phyloP scores from a whole-genome alignment of 2,113 vertebrate genomes.

The Podiceps cristatus region DNA sequence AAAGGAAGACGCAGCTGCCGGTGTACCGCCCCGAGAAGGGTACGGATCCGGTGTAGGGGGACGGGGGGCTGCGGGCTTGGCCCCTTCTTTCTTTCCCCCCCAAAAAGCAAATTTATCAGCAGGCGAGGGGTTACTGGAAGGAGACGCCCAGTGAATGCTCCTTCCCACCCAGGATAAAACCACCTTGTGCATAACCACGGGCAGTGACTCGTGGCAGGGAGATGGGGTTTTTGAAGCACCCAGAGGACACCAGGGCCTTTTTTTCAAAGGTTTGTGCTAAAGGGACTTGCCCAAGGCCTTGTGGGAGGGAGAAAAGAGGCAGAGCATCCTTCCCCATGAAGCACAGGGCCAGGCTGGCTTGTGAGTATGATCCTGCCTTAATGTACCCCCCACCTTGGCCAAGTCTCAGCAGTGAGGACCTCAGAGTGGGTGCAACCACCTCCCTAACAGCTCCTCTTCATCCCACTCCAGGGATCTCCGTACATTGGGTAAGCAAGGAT shows the following conservation, averaged over 20 bases:
- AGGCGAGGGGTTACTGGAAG: fast-evolving
- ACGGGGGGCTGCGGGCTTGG: neutral
- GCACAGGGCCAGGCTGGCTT: neutral
- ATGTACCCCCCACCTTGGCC: fast-evolving
- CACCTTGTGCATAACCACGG: neutral
- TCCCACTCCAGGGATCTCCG: neutral
- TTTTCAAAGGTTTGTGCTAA: neutral
- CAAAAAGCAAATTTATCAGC: neutral
- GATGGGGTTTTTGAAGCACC: fast-evolving
- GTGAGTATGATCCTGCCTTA: neutral
- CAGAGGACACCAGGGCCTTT: fast-evolving
- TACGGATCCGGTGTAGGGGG: fast-evolving
- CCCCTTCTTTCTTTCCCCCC: neutral
- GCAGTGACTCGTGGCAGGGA: fast-evolving
- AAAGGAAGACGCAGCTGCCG: neutral
- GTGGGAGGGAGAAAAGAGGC: neutral
- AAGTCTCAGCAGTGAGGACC: neutral
- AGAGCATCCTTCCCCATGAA: neutral
- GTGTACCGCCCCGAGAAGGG: neutral
- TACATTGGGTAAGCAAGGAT: neutral
- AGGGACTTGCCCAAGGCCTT: neutral
- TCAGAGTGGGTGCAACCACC: neutral
- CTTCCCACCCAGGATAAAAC: neutral
- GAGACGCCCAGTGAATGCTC: neutral
- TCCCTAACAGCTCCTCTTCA: neutral